Evolutionary conservation across 2,113 vertebrate species (phyloP), one percentile per base, ranked within the genome.

Genomic region (Chloebia gouldiae): DNA sequence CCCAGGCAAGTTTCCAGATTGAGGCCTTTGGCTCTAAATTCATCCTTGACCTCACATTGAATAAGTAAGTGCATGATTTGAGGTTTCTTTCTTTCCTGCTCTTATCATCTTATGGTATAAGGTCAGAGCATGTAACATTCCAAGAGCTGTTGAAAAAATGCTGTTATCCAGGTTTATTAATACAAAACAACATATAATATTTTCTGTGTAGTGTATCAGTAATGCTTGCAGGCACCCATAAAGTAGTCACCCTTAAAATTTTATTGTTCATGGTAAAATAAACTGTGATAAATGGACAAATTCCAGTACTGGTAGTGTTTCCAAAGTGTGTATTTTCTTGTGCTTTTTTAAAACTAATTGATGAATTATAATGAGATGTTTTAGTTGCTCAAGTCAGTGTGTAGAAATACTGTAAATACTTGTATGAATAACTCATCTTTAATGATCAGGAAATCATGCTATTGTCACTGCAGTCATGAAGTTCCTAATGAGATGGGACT

Each of bases 1-100:
- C 99, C 93, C 99, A 99, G 94, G 98, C 98, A 93, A 99, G 98
- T 97, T 99, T 99, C 98, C 99, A 99, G 96, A 98, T 99, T 90
- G 99, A 99, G 92, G 99, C 99, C 59, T 99, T 99, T 94, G 98
- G 98, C 79, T 98, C 98, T 96, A 98, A 97, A 97, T 99, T 99
- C 97, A 98, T 99, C 98, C 98, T 99, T 98, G 99, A 99, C 97
- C 98, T 99, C 76, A 96, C 98, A 47, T 53, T 99, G 97, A 99
- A 99, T 98, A 99, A 99, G 99, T 99, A 98, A 99, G 99, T 98
- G 71, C 31, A 33, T 31, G 39, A 65, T 68, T 86, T 66, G 72
- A 69, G 33, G 42, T 54, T 75, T 92, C 39, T 84, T 81, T 89
- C 8, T 39, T 39, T 39, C 60, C 25, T 64, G 28, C 18, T 60